Percentiles rank a stretch among this genome's conserved stretches.
Evolutionary conservation across 2,888 invertebrate genomes (phyloP).

Genomic region (Ophion ellenae): DNA sequence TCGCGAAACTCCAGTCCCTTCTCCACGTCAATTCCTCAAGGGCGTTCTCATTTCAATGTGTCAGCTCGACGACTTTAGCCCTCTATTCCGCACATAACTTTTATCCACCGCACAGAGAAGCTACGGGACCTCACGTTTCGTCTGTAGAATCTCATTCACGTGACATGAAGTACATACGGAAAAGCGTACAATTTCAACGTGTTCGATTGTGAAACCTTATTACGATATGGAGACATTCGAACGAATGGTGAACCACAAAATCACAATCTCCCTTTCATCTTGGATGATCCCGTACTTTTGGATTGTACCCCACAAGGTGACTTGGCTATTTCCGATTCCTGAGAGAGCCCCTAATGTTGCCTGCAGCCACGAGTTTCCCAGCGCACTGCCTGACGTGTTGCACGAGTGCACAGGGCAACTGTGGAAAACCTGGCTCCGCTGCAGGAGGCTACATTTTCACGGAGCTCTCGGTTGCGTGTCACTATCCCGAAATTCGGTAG

Average conservation of each 20-base stretch:
- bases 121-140: neutral
- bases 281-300: no score
- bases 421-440: neutral
- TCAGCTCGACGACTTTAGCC: slow-evolving; percentile 33
- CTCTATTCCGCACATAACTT: neutral
- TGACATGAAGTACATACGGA: neutral
- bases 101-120: neutral
- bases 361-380: neutral
- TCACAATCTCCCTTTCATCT: no score
- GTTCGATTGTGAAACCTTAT: neutral
- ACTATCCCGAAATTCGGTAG: neutral
- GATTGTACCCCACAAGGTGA: no score
- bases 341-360: no score
- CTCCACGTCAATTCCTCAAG: slow-evolving; percentile 46
- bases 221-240: neutral
- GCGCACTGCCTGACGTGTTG: neutral
- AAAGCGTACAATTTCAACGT: neutral
- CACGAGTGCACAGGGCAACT: neutral
- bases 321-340: no score
- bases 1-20: slow-evolving; percentile 3
- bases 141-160: neutral
- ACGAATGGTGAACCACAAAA: no score
- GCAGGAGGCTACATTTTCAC: neutral
- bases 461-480: neutral
- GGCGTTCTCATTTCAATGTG: slow-evolving; percentile 42